A percentile compares a stretch with the other conserved stretches of the same genome.
These are phyloP conservation scores for Anthopleura sola DNA, from an alignment of 64 coral and sea anemone species.

Conservation along the genomic window DNA sequence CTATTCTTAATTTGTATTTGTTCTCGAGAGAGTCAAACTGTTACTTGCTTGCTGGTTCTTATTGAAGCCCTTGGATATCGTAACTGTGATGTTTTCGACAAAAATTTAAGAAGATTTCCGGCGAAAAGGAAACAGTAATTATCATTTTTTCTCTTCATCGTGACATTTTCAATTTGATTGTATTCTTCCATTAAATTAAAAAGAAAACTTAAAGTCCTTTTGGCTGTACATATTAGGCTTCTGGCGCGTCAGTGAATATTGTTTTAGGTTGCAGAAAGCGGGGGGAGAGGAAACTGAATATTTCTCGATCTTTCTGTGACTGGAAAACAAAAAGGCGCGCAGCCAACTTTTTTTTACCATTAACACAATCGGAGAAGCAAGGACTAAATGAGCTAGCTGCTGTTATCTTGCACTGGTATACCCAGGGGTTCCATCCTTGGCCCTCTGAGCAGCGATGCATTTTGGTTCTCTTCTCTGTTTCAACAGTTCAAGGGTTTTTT, in stretches of 20 bases:
- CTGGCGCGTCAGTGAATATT: not conserved
- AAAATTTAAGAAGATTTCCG: not conserved
- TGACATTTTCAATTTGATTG: conserved; percentile 3
- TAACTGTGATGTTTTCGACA: not conserved
- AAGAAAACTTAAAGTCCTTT: not conserved
- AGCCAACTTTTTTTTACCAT: no score
- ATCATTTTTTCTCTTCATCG: not conserved
- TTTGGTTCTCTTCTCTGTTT: no score
- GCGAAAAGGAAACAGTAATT: not conserved
- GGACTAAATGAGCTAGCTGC: no score
- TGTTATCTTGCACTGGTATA: no score
- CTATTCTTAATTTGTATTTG: no score
- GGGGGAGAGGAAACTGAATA: no score
- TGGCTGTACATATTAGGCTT: not conserved
- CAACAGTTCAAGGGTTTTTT: no score
- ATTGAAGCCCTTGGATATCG: not conserved
- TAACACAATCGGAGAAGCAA: no score
- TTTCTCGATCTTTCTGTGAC: no score
- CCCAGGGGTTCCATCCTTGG: no score
- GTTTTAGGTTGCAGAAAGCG: not conserved
- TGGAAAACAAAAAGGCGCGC: no score
- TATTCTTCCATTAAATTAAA: not conserved
- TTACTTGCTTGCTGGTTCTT: not conserved
- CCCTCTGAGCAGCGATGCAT: no score
- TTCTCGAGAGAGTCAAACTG: not conserved